Conservation (phyloP, 1,140 invertebrate genomes). For the Fopius arisanus region DNA sequence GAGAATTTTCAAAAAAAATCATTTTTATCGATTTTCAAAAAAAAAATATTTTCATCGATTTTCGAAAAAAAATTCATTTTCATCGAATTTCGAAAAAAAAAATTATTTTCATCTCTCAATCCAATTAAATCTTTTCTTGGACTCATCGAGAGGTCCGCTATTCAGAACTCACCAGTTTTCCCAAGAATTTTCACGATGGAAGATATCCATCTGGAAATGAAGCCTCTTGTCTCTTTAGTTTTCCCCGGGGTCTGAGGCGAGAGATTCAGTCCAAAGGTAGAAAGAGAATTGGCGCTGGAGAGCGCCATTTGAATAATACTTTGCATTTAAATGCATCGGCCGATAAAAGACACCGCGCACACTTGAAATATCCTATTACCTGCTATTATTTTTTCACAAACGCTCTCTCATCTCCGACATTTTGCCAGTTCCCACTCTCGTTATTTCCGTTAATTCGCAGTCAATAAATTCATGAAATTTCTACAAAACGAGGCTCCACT, state of each 20-base stretch:
- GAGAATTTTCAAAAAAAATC: too few species aligned
- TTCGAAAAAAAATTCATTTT: too few species aligned
- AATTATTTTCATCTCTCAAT: too few species aligned
- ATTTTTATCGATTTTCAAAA: too few species aligned
- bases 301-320: constrained; percentile 62
- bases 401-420: constrained; percentile 31
- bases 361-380: constrained; percentile 61
- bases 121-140: too few species aligned
- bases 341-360: constrained; percentile 59
- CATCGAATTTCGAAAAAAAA: too few species aligned
- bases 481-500: too few species aligned
- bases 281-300: constrained; percentile 18
- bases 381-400: constrained; percentile 51
- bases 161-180: too few species aligned
- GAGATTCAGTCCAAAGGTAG: background rate
- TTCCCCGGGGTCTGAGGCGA: background rate
- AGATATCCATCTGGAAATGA: constrained; percentile 64
- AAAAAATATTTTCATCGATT: too few species aligned
- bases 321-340: constrained; percentile 59
- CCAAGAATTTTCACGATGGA: too few species aligned
- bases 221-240: constrained; percentile 50
- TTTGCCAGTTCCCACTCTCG: background rate
- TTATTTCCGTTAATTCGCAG: constrained; percentile 9
- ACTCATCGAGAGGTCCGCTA: too few species aligned
- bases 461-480: constrained; percentile 14